Conservation (phyloP, 2,888 invertebrate genomes). For the Drosophila stalkeri region DNA sequence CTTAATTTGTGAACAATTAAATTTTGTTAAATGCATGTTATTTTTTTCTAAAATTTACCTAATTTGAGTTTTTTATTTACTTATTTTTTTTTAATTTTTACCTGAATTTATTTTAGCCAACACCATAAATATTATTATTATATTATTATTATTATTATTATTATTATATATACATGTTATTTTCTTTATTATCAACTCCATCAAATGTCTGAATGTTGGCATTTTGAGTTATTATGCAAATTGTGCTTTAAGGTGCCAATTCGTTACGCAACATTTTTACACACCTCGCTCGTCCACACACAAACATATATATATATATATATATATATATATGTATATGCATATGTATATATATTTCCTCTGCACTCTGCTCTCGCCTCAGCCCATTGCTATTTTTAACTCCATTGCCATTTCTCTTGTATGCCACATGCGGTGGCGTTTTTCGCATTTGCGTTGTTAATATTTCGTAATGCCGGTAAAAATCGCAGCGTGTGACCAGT, state of each 20-base stretch:
- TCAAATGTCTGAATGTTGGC: neutral
- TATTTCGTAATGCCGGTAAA: constrained; percentile 78
- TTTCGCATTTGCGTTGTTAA: constrained; percentile 68
- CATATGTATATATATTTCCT: no score
- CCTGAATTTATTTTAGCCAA: no score
- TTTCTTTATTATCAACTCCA: neutral
- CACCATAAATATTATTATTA: no score
- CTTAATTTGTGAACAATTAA: no score
- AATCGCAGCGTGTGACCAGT: constrained; percentile 70
- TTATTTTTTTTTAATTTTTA: no score
- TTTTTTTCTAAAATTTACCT: no score
- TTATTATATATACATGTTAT: no score
- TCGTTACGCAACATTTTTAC: constrained; percentile 26
- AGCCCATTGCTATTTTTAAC: constrained; percentile 43
- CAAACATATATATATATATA: neutral
- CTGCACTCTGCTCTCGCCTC: neutral
- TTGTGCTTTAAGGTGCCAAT: constrained; percentile 46
- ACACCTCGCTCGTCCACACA: neutral
- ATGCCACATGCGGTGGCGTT: constrained; percentile 58
- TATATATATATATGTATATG: neutral
- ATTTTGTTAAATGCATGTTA: no score
- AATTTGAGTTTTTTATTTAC: no score
- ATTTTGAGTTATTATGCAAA: constrained; percentile 24
- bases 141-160: no score
- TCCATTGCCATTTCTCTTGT: constrained; percentile 51